These are phyloP conservation scores for Forbesichthys papilliferus DNA, from an alignment of 2,113 vertebrate species.

Conservation along the genomic window DNA sequence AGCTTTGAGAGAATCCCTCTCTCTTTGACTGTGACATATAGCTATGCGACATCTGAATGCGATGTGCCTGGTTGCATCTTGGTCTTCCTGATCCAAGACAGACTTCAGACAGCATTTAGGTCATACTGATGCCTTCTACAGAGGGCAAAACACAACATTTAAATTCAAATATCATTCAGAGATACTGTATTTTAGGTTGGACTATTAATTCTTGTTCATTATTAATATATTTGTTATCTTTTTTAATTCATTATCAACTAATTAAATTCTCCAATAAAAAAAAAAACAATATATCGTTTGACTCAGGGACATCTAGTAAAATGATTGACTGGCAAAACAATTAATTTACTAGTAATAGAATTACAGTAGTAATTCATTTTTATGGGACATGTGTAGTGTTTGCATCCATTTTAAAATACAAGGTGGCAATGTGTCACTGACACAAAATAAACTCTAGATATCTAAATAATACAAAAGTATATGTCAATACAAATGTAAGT, in stretches of 20 bases:
- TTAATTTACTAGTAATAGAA: background rate
- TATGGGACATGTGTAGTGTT: too few species aligned
- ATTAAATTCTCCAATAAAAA: background rate
- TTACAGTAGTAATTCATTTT: background rate
- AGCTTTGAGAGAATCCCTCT: slow-evolving; percentile 1
- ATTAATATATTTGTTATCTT: background rate
- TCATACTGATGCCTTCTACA: slow-evolving; percentile 16
- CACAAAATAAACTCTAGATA: background rate
- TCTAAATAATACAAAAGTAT: background rate
- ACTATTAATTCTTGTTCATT: background rate
- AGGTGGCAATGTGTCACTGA: background rate
- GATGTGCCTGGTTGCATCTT: slow-evolving; percentile 14
- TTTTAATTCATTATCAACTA: background rate
- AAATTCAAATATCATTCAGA: background rate
- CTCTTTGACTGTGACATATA: slow-evolving; percentile 1
- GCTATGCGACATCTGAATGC: slow-evolving; percentile 7
- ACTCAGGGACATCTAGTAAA: background rate
- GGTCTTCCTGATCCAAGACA: slow-evolving; percentile 14
- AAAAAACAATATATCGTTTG: background rate
- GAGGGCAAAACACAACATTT: background rate
- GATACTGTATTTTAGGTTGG: background rate
- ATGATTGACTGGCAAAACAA: background rate
- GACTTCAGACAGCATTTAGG: slow-evolving; percentile 28
- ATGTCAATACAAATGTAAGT: too few species aligned
- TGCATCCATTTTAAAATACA: too few species aligned